These are phyloP conservation scores for Torymus aiolomorphi DNA, from an alignment of 2,888 invertebrate species.

Conservation along the genomic window DNA sequence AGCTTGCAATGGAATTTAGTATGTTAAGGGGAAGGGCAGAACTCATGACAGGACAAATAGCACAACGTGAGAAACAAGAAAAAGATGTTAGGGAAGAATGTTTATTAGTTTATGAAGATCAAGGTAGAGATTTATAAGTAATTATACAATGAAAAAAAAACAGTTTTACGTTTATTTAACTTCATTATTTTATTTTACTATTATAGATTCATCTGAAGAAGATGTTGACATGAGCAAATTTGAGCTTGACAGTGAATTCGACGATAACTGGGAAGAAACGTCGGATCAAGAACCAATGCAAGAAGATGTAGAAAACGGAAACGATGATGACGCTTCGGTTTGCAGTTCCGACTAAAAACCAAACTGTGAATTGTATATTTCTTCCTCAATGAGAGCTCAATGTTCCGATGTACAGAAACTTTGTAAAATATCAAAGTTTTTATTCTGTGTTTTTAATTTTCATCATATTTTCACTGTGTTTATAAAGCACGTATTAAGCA, in stretches of 20 bases:
- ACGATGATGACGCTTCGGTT: conserved; percentile 66
- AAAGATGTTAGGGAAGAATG: conserved; percentile 74
- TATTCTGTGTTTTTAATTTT: conserved; percentile 37
- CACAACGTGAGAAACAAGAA: conserved; percentile 73
- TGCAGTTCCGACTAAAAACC: conserved; percentile 61
- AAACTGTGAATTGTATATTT: conserved; percentile 47
- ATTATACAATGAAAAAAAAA: conserved; percentile 16
- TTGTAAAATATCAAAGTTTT: conserved; percentile 51
- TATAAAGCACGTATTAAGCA: conserved; percentile 19
- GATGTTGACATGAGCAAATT: conserved; percentile 68
- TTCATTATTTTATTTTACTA: too few relatives aligned
- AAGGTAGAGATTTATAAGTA: conserved; percentile 71
- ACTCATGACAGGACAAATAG: conserved; percentile 78
- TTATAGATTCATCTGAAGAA: conserved; percentile 72
- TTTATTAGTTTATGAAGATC: conserved; percentile 78
- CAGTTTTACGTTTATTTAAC: conserved; percentile 16
- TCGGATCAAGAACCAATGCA: conserved; percentile 68
- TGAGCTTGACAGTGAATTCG: conserved; percentile 70
- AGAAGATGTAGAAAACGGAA: conserved; percentile 66
- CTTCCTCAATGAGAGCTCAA: conserved; percentile 22
- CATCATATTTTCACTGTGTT: conserved; percentile 36
- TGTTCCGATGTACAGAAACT: conserved; percentile 49
- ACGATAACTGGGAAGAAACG: conserved; percentile 72
- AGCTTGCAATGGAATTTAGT: conserved; percentile 77
- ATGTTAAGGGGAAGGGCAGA: conserved; percentile 80